These are phyloP conservation scores for Rhabdophis nuchalis DNA, from an alignment of 2,797 vertebrate species.

Conservation along the genomic window DNA sequence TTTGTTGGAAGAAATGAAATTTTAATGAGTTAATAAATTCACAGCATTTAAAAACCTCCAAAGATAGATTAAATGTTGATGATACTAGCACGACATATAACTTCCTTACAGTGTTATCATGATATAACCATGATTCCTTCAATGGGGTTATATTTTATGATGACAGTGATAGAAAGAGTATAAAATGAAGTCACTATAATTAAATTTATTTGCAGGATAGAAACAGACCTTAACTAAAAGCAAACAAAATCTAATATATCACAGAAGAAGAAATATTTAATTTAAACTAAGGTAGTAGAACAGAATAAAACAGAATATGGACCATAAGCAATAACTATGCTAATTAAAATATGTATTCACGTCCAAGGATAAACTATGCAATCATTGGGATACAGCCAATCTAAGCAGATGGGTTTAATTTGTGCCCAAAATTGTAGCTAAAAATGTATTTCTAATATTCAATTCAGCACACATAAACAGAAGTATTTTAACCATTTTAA, in stretches of 20 bases:
- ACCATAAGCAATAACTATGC: neutral
- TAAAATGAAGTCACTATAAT: neutral
- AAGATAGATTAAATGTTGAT: neutral
- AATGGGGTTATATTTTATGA: neutral
- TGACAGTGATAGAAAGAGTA: neutral
- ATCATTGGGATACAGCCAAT: neutral
- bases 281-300: neutral
- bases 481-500: neutral
- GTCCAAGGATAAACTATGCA: neutral
- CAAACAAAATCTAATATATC: neutral
- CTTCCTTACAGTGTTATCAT: neutral
- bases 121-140: neutral
- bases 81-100: neutral
- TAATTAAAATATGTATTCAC: neutral
- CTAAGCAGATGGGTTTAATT: neutral
- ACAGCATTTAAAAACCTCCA: neutral
- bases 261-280: neutral
- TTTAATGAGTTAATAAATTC: neutral
- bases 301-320: neutral
- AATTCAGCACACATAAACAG: neutral
- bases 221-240: neutral
- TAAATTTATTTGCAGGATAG: neutral
- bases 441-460: neutral
- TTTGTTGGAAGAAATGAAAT: constrained; percentile 44
- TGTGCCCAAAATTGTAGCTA: neutral